Percentiles rank a stretch among this genome's conserved stretches.
Evolutionary conservation across 2,888 invertebrate species (phyloP).

Genomic region (Bruchidius siliquastri): DNA sequence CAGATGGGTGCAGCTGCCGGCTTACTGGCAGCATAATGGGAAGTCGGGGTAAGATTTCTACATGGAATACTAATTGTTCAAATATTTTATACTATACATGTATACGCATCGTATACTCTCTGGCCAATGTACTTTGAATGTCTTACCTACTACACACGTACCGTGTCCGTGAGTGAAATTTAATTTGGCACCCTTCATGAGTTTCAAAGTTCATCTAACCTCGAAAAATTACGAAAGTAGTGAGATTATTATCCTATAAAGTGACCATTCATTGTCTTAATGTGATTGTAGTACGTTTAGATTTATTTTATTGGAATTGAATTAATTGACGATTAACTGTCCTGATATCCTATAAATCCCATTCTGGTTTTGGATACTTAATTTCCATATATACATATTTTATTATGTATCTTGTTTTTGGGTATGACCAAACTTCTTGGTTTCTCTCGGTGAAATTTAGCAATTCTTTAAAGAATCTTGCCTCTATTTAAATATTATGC

Average conservation of each 20-base stretch:
- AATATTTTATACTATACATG: slow-evolving; percentile 11
- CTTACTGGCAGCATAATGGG: slow-evolving; percentile 30
- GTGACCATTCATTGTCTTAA: not conserved
- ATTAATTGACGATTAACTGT: too few species aligned
- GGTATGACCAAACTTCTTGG: too few species aligned
- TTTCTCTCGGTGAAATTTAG: too few species aligned
- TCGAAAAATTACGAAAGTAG: not conserved
- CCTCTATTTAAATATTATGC: too few species aligned
- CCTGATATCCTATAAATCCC: too few species aligned
- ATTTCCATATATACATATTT: too few species aligned
- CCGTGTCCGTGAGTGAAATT: not conserved
- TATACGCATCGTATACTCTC: slow-evolving; percentile 10
- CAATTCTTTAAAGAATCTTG: too few species aligned
- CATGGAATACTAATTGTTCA: slow-evolving; percentile 30
- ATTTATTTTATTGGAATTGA: too few species aligned
- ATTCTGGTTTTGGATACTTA: too few species aligned
- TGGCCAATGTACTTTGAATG: not conserved
- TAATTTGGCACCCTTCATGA: not conserved
- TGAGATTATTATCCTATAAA: not conserved
- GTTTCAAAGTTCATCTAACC: not conserved
- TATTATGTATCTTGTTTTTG: too few species aligned
- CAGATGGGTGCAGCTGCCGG: slow-evolving; percentile 43
- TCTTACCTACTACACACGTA: not conserved
- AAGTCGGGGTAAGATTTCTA: slow-evolving; percentile 21
- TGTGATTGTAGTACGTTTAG: too few species aligned